Evolutionary conservation across 2,797 vertebrate species (phyloP), one percentile per base, ranked within the genome.

Genomic region (Pangasius mekongensis): DNA sequence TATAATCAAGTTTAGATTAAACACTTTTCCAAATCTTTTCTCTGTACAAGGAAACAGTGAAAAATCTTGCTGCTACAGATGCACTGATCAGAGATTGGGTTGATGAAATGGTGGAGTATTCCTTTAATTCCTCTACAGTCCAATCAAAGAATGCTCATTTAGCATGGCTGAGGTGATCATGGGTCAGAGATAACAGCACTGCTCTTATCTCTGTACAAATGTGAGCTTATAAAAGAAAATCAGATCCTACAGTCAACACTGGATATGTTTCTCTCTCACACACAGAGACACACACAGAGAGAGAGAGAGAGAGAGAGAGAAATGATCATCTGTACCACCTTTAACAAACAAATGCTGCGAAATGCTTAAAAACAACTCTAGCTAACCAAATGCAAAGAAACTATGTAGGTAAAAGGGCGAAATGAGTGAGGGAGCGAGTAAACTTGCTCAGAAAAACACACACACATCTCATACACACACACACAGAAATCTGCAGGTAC

Each of bases 291-390:
- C 56, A 47, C 56, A 49, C 14, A 36, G 36, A 39, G 39, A 5
- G 39, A 39, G 39, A 39, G 39, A 39, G 4, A 43, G 43, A 43
- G 43, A 43, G 43, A 43, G 43, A 43, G 43, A 39, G 14, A 5
- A 30, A 10, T n/a, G 78, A 81, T 81, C 78, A 81, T 81, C 58
- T 69, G 83, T 69, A 84, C 83, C 73, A 84, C 89, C 83, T 95
- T 92, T 92, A 90, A 93, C 93, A 91, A 90, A 92, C 94, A 91
- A 88, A 90, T 92, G 91, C 87, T 88, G 43, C 1, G 3, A 84
- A 47, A 77, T 73, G 9, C 36, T 30, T 58, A 71, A 84, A 74
- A 87, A 69, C 60, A 92, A 90, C 86, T 89, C 78, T 87, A 89
- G 81, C 3, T 89, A 91, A 88, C 85, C 36, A 71, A 78, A 66